Evolutionary conservation across 2,888 invertebrate genomes (phyloP), one percentile per base, ranked within the genome.

Genomic region (Rhaphigaster nebulosa): DNA sequence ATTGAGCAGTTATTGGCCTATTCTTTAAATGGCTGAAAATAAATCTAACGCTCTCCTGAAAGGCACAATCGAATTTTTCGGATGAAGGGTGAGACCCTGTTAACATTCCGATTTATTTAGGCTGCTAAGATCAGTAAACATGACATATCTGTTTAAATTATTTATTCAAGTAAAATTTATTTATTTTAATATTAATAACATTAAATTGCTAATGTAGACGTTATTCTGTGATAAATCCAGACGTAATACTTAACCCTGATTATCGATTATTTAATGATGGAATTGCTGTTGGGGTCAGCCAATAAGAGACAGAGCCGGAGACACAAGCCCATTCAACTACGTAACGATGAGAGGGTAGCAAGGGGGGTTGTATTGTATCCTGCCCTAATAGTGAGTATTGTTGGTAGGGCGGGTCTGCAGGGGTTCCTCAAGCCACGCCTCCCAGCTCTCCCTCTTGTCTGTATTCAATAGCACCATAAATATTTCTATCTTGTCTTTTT

Each of bases 381-480:
- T 3, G 45, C 45, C 45, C 45, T 84, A 50, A 41, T 84, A 50
- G 41, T 50, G 84, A 84, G 84, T 84, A 45, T 84, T 84, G 84
- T 84, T 84, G 84, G n/a, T 84, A 50, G 84, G 84, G 84, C 84
- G 84, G 84, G 45, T 13, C 45, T 84, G 45, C 4, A 45, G 23
- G 80, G 80, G 41, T 23, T 84, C 41, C 84, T n/a, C 45, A 15
- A 26, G 84, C 84, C 84, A 84, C 84, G 84, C 84, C 84, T 50
- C 38, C 80, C 10, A 5, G 1, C n/a, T 45, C 84, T 18, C 41
- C 41, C 76, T 13, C 38, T 26, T 84, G 45, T 41, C 34, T 80
- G 15, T 26, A 80, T 45, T 84, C 84, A 84, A 84, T 84, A 84
- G 45, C 84, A 41, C 84, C 45, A 84, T 50, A 84, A 84, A 84